Conservation (phyloP, 2,888 invertebrate genomes). For the Sycophila texana region DNA sequence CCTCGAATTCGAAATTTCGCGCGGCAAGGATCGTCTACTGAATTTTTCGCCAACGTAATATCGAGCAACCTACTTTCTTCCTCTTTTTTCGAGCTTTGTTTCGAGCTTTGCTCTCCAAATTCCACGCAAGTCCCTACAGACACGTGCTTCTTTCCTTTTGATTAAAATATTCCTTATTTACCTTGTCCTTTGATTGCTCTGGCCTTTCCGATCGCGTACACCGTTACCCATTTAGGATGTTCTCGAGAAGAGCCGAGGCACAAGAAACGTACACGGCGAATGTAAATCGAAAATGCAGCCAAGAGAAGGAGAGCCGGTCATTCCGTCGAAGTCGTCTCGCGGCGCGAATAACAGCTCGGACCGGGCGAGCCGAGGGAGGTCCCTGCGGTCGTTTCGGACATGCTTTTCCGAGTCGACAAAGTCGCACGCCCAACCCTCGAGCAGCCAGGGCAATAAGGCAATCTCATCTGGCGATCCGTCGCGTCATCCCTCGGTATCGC, state of each 20-base stretch:
- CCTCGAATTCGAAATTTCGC: conserved; percentile 30
- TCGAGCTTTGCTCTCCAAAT: background rate
- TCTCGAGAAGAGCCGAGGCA: no score
- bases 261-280: no score
- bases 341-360: conserved; percentile 3
- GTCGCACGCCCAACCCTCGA: background rate
- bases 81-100: conserved; percentile 4
- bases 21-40: conserved; percentile 1
- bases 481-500: conserved; percentile 61
- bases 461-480: conserved; percentile 62
- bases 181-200: no score
- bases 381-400: background rate
- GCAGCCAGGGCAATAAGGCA: conserved; percentile 51
- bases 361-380: conserved; percentile 1
- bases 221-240: no score
- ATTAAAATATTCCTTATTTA: no score
- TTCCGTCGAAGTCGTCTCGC: background rate
- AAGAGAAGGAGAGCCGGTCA: no score
- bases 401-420: conserved; percentile 18
- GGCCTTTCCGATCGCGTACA: no score
- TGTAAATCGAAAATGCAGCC: no score
- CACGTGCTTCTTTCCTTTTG: no score
- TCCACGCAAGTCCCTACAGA: no score
- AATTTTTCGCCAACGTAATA: conserved; percentile 42
- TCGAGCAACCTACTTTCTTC: background rate